Evolutionary conservation across 2,888 invertebrate species (phyloP).

Genomic region (Lasioglossum morio): DNA sequence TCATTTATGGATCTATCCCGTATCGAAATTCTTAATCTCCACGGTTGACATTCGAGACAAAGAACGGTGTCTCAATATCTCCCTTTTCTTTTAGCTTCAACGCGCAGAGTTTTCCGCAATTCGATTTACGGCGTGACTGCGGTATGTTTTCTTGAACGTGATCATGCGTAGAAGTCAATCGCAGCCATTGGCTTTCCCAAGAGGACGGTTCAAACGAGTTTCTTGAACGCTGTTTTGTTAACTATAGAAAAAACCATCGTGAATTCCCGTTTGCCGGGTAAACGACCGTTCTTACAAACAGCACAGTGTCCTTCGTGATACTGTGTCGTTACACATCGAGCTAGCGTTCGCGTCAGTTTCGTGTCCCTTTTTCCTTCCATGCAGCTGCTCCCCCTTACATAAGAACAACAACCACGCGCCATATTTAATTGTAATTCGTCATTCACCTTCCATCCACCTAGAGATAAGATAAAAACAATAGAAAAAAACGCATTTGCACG

Average conservation of each 20-base stretch:
- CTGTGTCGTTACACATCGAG: background rate
- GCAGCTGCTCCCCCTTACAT: conserved; percentile 19
- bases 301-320: background rate
- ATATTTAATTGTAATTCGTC: background rate
- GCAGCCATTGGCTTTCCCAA: conserved; percentile 6
- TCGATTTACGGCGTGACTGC: conserved; percentile 49
- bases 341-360: background rate
- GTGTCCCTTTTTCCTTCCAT: background rate
- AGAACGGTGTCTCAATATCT: background rate
- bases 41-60: conserved; percentile 29
- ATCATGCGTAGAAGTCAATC: conserved; percentile 61
- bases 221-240: conserved; percentile 10
- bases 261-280: background rate
- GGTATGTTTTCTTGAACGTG: conserved; percentile 47
- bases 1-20: background rate
- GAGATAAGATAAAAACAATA: background rate
- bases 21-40: conserved; percentile 7
- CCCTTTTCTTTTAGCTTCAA: conserved; percentile 3
- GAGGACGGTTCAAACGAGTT: conserved; percentile 20
- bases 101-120: conserved; percentile 34
- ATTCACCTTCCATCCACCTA: background rate
- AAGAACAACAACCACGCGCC: background rate
- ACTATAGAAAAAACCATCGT: background rate
- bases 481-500: background rate
- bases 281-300: background rate